Evolutionary conservation across 2,888 invertebrate species (phyloP), one percentile per base, ranked within the genome.

Genomic region (Lymantria dispar): DNA sequence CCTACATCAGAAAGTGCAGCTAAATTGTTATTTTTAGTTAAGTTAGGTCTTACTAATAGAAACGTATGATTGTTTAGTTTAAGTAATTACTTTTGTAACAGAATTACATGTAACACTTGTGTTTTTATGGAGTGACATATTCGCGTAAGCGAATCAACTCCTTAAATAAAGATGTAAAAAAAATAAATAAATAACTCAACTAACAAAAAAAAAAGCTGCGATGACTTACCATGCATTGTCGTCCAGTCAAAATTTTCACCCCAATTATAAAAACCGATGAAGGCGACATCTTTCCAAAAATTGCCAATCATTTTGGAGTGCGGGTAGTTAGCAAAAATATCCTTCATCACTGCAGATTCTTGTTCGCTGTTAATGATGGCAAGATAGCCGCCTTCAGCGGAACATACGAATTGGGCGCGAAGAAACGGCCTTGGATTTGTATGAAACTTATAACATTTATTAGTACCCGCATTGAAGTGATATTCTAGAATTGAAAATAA

Each of bases 361-460:
- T 22, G 31, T 0, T 71, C 68, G 8, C 69, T 78, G 63, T 81
- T 80, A 50, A 80, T 74, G 54, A 80, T 68, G 29, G 66, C 65
- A 12, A 80, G 63, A 51, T 80, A 46, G 0, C 67, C 77, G 11
- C 77, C 78, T 48, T 81, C 81, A 0, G 74, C 76, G n/a, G 61
- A 52, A 41, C 81, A 81, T 3, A 73, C 52, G 73, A 76, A 75
- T 60, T 64, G 72, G 0, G 78, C 81, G 0, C 73, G 60, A 0
- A 72, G 64, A 76, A 78, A 82, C 5, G 64, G 62, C 1, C 69
- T 63, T 0, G 74, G 73, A 0, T 62, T 54, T 0, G 43, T 54
- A 56, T 80, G 80, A 61, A 78, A 76, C 54, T 82, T 81, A 60
- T 82, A 82, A 47, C 80, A 82, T 30, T 62, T 75, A 1, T 72